Evolutionary conservation across 2,797 vertebrate species (phyloP), one percentile per base, ranked within the genome.

Genomic region (Mus spretus): DNA sequence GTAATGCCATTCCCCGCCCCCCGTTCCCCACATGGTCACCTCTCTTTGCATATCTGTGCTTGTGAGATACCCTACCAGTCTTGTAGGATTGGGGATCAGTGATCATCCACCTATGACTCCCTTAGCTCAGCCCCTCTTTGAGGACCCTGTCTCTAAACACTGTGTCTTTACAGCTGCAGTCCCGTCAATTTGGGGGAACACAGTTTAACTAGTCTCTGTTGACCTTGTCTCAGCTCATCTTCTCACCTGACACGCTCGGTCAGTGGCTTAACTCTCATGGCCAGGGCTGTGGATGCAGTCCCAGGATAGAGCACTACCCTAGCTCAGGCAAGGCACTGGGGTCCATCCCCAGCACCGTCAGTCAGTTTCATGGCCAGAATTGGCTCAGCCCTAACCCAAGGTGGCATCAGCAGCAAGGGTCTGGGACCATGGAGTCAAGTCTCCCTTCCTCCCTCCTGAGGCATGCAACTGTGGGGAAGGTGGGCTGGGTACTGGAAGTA

Each of bases 351-450:
- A 37, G 10, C 10, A n/a, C 50, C 31, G 5, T 24, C 31, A 70
- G 40, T 53, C 37, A 5, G 7, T 44, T 20, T 88, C 50, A 8
- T n/a, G 85, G 12, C 67, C 22, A 11, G n/a, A 22, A n/a, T 24
- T 80, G 19, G 44, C 47, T 40, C 19, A 37, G 40, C 44, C 44
- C 47, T 50, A 40, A 40, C 50, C 31, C 24, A 26, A 50, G 28
- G 90, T 4, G 7, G 3, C 7, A 11, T 53, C 9, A 1, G 79
- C 55, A 31, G n/a, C 13, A 50, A 40, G 82, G 65, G 94, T 11
- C 26, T 17, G 31, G 63, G 63, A 70, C 31, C 9, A 2, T 3
- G 0, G 14, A 63, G 2, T 17, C 3, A 34, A n/a, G 53, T 0
- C 40, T 47, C 31, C 72, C 9, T 8, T 22, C 12, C 20, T 7